A percentile compares a stretch with the other conserved stretches of the same genome.
These are phyloP conservation scores for Elephas maximus DNA, from an alignment of 2,113 vertebrate genomes.

Conservation along the genomic window DNA sequence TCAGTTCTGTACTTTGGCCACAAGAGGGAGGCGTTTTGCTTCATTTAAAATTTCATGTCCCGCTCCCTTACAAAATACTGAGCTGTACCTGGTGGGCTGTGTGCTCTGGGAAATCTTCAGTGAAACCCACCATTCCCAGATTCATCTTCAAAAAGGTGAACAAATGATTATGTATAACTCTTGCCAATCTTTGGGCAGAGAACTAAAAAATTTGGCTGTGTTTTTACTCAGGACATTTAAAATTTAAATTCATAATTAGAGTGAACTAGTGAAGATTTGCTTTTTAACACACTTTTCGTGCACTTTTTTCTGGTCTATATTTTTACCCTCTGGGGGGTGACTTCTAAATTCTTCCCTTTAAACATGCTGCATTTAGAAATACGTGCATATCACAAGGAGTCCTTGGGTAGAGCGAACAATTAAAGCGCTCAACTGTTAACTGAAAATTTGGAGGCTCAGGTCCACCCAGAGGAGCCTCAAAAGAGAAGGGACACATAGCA, in stretches of 20 bases:
- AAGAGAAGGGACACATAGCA: not conserved
- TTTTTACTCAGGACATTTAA: not conserved
- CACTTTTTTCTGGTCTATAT: not conserved
- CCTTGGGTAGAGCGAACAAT: too few relatives aligned
- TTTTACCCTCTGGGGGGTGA: not conserved
- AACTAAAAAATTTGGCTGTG: not conserved
- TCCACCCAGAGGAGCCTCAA: not conserved
- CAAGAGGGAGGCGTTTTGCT: constrained; percentile 81
- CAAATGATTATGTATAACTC: not conserved
- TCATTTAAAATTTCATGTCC: not conserved
- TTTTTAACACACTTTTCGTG: not conserved
- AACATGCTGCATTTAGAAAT: not conserved
- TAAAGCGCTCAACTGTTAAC: too few relatives aligned
- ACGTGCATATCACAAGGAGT: not conserved
- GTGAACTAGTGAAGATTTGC: not conserved
- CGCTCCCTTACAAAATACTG: fast-evolving
- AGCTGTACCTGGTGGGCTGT: not conserved
- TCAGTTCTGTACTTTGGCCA: constrained; percentile 64
- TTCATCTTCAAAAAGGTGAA: not conserved
- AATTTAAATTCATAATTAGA: constrained; percentile 1
- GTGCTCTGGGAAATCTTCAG: not conserved
- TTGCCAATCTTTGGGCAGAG: not conserved
- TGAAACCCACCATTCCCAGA: not conserved
- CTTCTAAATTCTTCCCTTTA: not conserved
- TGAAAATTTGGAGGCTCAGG: too few relatives aligned